Evolutionary conservation across 2,888 invertebrate genomes (phyloP).

Genomic region (Pachycephus smyrnensis): DNA sequence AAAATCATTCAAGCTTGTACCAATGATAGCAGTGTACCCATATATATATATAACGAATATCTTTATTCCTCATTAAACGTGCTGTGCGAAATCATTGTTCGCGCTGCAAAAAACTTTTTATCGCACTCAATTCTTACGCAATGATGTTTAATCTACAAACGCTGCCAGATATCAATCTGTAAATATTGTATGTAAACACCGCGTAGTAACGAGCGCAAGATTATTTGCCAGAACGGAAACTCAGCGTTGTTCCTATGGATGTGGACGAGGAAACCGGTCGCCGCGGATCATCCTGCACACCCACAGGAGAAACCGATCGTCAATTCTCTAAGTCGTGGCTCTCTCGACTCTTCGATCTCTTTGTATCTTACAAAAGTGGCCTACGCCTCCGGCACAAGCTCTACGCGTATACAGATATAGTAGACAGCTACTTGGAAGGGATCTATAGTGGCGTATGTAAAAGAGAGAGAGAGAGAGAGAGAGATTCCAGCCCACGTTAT

Average conservation of each 20-base stretch:
- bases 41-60: no score
- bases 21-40: neutral
- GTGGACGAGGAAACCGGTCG: neutral
- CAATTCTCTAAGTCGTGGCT: neutral
- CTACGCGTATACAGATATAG: neutral
- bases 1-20: no score
- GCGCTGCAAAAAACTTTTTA: neutral
- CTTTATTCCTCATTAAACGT: neutral
- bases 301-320: neutral
- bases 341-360: constrained; percentile 2
- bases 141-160: neutral
- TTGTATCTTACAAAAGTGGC: constrained; percentile 5
- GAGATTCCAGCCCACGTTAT: neutral
- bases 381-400: neutral
- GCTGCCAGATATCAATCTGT: neutral
- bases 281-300: neutral
- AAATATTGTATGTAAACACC: neutral
- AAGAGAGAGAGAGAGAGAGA: neutral
- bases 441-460: neutral
- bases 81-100: neutral
- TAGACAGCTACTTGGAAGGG: neutral
- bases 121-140: neutral
- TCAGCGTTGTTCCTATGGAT: neutral
- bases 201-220: neutral
- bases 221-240: neutral